phyloP scores from a whole-genome alignment of 2,888 invertebrate species.

The Drosophila putrida region DNA sequence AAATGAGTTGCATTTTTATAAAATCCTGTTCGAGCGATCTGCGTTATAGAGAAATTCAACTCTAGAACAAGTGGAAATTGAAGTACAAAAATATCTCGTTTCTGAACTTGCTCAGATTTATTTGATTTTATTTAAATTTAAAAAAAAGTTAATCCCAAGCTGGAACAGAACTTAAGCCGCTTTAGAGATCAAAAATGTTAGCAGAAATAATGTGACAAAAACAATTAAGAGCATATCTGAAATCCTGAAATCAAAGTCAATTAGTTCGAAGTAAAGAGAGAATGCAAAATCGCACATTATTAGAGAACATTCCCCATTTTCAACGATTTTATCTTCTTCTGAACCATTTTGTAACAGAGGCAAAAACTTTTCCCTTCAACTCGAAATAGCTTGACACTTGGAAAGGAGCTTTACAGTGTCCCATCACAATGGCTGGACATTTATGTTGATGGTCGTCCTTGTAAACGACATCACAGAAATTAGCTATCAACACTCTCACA shows the following conservation, averaged over 20 bases:
- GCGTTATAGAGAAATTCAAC: no score
- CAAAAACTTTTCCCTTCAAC: constrained; percentile 16
- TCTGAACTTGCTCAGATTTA: no score
- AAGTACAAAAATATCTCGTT: neutral
- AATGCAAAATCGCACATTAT: neutral
- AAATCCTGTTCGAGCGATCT: no score
- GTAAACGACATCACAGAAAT: constrained; percentile 47
- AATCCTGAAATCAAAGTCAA: neutral
- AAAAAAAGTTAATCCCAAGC: no score
- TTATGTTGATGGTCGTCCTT: constrained; percentile 22
- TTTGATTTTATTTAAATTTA: no score
- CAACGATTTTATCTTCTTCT: neutral
- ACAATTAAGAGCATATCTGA: no score
- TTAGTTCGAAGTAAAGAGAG: neutral
- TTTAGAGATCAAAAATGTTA: no score
- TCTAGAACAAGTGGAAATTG: no score
- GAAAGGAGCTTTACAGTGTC: constrained; percentile 10
- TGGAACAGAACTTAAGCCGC: no score
- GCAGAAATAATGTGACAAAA: no score
- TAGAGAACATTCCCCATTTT: neutral
- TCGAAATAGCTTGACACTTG: constrained; percentile 28
- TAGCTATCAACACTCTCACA: constrained; percentile 44
- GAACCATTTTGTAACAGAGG: constrained; percentile 3
- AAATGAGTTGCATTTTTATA: no score
- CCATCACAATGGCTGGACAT: constrained; percentile 7